Evolutionary conservation across 2,888 invertebrate species (phyloP).

Genomic region (Drosophila algonquin): DNA sequence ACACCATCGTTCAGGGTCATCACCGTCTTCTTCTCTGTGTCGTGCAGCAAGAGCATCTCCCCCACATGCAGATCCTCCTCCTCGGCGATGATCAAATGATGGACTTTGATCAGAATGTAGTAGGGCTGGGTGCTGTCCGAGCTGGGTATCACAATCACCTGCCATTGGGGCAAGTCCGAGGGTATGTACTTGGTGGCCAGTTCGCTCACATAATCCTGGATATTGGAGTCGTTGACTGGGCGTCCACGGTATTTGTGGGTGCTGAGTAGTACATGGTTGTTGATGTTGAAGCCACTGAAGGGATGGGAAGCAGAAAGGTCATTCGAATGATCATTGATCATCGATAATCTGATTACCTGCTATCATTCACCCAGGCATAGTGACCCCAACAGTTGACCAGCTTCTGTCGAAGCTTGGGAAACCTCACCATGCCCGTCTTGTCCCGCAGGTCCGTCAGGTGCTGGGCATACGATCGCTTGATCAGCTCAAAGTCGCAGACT

Average conservation of each 20-base stretch:
- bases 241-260: conserved; percentile 88
- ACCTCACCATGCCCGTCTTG: conserved; percentile 86
- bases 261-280: conserved; percentile 89
- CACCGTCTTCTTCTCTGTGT: conserved; percentile 60
- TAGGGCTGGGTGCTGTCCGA: conserved; percentile 83
- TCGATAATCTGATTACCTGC: conserved; percentile 83
- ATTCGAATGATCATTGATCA: neutral
- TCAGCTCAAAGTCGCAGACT: conserved; percentile 85
- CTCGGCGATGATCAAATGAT: conserved; percentile 90
- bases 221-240: conserved; percentile 88
- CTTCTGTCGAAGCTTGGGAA: conserved; percentile 88
- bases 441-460: conserved; percentile 86
- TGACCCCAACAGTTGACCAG: conserved; percentile 90
- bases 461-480: conserved; percentile 85
- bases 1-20: conserved; percentile 60
- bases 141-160: conserved; percentile 89
- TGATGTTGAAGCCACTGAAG: conserved; percentile 84
- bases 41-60: conserved; percentile 88
- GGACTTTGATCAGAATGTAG: conserved; percentile 89
- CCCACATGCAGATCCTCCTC: conserved; percentile 89
- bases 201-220: conserved; percentile 92
- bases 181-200: conserved; percentile 91
- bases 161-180: conserved; percentile 91
- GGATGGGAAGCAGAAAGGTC: neutral
- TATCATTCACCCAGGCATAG: conserved; percentile 88